Conservation (phyloP, 2,113 vertebrate genomes). For the Lophius piscatorius region DNA sequence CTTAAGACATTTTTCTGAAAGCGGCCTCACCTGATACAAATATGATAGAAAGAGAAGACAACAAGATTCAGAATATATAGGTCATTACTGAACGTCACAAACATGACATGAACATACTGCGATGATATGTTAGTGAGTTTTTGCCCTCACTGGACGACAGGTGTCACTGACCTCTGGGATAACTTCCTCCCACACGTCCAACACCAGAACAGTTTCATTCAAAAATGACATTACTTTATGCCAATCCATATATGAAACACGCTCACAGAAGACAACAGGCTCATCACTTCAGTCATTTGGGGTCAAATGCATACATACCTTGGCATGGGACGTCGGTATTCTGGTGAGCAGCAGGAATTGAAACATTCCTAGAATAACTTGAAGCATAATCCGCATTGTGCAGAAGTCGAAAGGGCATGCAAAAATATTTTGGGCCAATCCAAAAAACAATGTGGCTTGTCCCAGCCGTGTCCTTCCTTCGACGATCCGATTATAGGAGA, state of each 20-base stretch:
- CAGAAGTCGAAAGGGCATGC: constrained; percentile 63
- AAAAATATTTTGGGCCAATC: constrained; percentile 63
- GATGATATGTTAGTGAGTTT: neutral
- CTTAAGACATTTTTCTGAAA: too few relatives aligned
- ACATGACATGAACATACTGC: neutral
- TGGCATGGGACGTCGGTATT: constrained; percentile 80
- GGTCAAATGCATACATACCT: constrained; percentile 70
- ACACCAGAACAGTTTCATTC: neutral
- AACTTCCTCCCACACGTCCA: constrained; percentile 39
- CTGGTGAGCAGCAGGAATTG: constrained; percentile 82
- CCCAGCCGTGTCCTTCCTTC: constrained; percentile 10
- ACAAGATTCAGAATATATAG: too few relatives aligned
- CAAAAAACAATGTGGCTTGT: constrained; percentile 29
- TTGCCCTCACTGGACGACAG: constrained; percentile 44
- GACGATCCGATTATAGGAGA: constrained; percentile 44
- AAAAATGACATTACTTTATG: neutral
- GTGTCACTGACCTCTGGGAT: constrained; percentile 75
- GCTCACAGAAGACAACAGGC: neutral
- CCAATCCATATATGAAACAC: neutral
- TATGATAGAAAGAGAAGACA: too few relatives aligned
- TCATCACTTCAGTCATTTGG: constrained; percentile 8
- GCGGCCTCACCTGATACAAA: too few relatives aligned
- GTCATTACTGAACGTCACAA: neutral
- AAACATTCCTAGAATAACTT: constrained; percentile 87
- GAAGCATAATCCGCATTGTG: constrained; percentile 84